A percentile compares a stretch with the other conserved stretches of the same genome.
phyloP scores from a whole-genome alignment of 2,888 invertebrate genomes.

The Caradrina kadenii region DNA sequence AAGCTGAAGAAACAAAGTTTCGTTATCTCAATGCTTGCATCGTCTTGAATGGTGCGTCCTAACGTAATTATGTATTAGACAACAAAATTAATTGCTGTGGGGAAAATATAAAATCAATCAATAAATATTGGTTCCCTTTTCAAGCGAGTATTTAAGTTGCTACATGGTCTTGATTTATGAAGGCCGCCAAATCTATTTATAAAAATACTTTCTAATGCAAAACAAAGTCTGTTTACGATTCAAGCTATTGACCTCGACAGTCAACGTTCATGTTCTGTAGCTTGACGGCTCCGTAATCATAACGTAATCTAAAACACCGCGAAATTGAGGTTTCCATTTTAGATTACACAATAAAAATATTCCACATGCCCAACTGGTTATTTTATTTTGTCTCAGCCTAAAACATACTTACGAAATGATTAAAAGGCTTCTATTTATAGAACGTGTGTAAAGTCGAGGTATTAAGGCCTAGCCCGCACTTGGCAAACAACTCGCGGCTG shows the following conservation, averaged over 20 bases:
- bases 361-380: slow-evolving; percentile 16
- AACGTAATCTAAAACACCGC: slow-evolving; percentile 34
- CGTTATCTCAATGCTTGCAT: background rate
- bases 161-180: background rate
- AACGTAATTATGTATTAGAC: background rate
- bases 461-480: background rate
- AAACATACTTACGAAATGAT: slow-evolving; percentile 11
- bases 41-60: background rate
- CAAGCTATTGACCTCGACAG: slow-evolving; percentile 34
- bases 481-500: too few species aligned
- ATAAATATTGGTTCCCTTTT: background rate
- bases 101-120: background rate
- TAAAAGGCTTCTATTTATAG: slow-evolving; percentile 15
- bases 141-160: background rate
- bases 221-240: slow-evolving; percentile 1
- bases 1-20: background rate
- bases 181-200: background rate
- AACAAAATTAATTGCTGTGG: background rate
- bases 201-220: slow-evolving; percentile 14
- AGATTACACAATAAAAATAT: slow-evolving; percentile 32
- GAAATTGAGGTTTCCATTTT: slow-evolving; percentile 30
- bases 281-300: slow-evolving; percentile 19
- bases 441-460: background rate
- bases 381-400: slow-evolving; percentile 7
- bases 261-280: slow-evolving; percentile 3